phyloP scores from a whole-genome alignment of 2,888 invertebrate genomes.

The Timema cristinae region DNA sequence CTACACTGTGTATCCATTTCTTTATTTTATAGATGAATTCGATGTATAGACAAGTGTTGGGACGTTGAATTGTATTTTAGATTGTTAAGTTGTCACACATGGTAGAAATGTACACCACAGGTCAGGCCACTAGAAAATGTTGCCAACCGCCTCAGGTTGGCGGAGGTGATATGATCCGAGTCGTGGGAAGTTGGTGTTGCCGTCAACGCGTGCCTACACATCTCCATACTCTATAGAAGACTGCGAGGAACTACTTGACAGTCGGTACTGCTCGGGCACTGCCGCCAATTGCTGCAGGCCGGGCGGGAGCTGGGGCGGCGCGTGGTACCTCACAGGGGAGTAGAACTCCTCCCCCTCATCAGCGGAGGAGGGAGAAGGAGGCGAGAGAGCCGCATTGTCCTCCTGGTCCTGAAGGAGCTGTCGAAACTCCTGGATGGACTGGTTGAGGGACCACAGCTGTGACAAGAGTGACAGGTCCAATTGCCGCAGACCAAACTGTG shows the following conservation, averaged over 20 bases:
- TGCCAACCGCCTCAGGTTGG: no score
- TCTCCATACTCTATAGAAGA: conserved; percentile 31
- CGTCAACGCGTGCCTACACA: no score
- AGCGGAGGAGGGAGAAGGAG: conserved; percentile 50
- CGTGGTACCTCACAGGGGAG: conserved; percentile 26
- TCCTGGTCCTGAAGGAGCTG: conserved; percentile 57
- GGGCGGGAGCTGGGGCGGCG: conserved; percentile 20
- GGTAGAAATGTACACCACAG: no score
- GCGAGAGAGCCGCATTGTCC: conserved; percentile 45
- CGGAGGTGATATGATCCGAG: no score
- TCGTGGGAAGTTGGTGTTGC: no score
- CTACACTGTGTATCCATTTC: no score
- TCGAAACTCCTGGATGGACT: conserved; percentile 86
- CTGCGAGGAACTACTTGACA: conserved; percentile 32
- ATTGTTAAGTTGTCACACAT: no score
- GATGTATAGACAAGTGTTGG: no score
- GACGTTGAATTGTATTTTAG: no score
- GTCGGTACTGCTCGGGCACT: conserved; percentile 31
- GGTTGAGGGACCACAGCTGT: conserved; percentile 88
- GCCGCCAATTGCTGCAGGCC: conserved; percentile 20
- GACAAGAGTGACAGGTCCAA: conserved; percentile 84
- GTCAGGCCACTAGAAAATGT: no score
- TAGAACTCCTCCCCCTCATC: conserved; percentile 46
- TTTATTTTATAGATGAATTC: no score
- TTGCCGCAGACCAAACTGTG: conserved; percentile 81